Base-by-base conservation (phyloP, 2,113 vertebrate species). In the Peromyscus leucopus region DNA sequence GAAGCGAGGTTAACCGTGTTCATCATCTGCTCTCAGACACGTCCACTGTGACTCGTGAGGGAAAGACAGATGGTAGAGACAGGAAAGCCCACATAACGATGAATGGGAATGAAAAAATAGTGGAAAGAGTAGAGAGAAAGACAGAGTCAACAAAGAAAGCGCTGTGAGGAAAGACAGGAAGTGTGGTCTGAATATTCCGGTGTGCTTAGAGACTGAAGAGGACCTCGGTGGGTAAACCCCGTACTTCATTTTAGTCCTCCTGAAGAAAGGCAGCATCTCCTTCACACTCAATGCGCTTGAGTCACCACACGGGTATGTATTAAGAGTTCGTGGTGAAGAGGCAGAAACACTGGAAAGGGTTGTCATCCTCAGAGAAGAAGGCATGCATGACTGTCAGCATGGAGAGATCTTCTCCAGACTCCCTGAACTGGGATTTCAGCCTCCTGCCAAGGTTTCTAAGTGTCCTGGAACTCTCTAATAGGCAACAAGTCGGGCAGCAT, bases 221-320 rank as follows among this genome's bases (percentile, higher is more conserved):
- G 13, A 59, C 75, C 69, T 82, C 59, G 28, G 26, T 6, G 19
- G 9, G 24, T 42, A 84, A 86, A 89, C n/a, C 74, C 65, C 22
- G 22, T 39, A n/a, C 85, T 46, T 67, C 36, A 71, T 76, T 59
- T 55, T 55, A 86, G 59, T 85, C 72, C 75, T 69, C 51, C 33
- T n/a, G 42, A 72, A 21, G 42, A 83, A 84, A 85, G 7, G 15
- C 22, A 90, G n/a, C 15, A 36, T 82, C 57, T 92, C 61, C 39
- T 91, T 65, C 76, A 83, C 72, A 76, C 80, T 51, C 48, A 83
- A 90, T 28, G 31, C 36, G 71, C 55, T 76, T 42, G 91, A 89
- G 59, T 7, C 51, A 75, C 31, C 31, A 2, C 0, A 2, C 5
- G 19, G 42, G 67, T 28, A 91, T 0, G 28, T 26, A 71, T 42